Evolutionary conservation across 2,113 vertebrate species (phyloP).

Genomic region (Nyctibius bracteatus): DNA sequence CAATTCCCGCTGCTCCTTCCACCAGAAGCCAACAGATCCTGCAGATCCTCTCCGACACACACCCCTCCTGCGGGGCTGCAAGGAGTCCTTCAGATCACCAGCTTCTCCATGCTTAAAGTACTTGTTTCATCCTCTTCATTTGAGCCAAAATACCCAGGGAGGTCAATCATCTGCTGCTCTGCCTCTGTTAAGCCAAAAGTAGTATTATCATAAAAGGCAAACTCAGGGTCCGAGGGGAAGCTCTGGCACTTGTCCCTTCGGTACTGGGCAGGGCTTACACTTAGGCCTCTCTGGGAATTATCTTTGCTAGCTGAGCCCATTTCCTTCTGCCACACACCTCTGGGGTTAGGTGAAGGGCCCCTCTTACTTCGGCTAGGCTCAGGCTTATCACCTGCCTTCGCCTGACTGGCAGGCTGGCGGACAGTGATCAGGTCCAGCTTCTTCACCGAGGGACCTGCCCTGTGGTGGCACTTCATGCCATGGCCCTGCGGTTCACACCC

Average conservation of each 20-base stretch:
- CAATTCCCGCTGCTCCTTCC: not conserved
- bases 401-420: not conserved
- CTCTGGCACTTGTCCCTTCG: slow-evolving; percentile 83
- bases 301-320: slow-evolving; percentile 59
- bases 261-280: slow-evolving; percentile 78
- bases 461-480: slow-evolving; percentile 1
- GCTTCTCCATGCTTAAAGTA: slow-evolving; percentile 77
- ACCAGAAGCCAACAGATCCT: not conserved
- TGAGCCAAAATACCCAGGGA: slow-evolving; percentile 81
- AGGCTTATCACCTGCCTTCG: slow-evolving; percentile 64
- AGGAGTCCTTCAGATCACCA: slow-evolving; percentile 66
- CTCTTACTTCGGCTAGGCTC: slow-evolving; percentile 82
- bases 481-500: not conserved
- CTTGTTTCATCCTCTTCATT: slow-evolving; percentile 80
- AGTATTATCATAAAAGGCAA: slow-evolving; percentile 79
- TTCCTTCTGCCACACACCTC: slow-evolving; percentile 79
- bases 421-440: slow-evolving; percentile 61
- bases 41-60: not conserved
- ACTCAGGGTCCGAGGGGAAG: slow-evolving; percentile 81
- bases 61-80: not conserved
- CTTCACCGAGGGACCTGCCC: slow-evolving; percentile 5
- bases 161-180: slow-evolving; percentile 87
- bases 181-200: slow-evolving; percentile 86
- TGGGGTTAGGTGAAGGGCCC: slow-evolving; percentile 85
- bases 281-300: slow-evolving; percentile 73